Evolutionary conservation across 1,140 invertebrate genomes (phyloP), one percentile per base, ranked within the genome.

Genomic region (Danaus plexippus): DNA sequence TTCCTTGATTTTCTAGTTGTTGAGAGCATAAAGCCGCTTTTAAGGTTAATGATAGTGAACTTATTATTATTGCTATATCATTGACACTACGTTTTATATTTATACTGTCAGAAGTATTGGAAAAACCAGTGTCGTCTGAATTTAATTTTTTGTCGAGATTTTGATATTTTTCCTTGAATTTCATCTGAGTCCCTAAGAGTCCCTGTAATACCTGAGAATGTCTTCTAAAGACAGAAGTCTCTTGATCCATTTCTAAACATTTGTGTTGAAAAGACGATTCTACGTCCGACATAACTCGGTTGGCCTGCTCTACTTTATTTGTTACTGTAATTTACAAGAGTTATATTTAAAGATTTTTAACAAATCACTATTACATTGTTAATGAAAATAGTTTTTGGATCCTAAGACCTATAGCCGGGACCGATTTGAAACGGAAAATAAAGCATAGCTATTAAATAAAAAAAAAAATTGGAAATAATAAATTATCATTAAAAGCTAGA

Each of bases 31-130:
- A 49, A 1, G 64, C 53, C 13, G 66, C 63, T 15, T 78, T 55
- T 15, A 80, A 47, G 11, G 69, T 65, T 11, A 59, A 47, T 13
- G 67, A 61, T 11, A 80, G 46, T 13, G 75, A 54, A 60, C 61
- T 74, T 44, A 77, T 59, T 32, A 75, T 56, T 15, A 59, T 8
- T 54, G 59, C 61, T 11, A 75, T 56, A 53, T 77, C 71, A 50
- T 68, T 66, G 13, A 66, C 52, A 11, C 57, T 57, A 10, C 43
- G 50, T 55, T 67, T 63, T n/a, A 54, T 8, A 2, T 42, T 48
- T 54, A 13, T n/a, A 41, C 22, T 32, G 22, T 32, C 22, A 32
- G 22, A 32, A 32, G 22, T 32, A 32, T 32, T 32, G 22, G 22
- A 32, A 32, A 8, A 32, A 32, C 59, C 53, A 6, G 47, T 47